phyloP scores from a whole-genome alignment of 2,888 invertebrate genomes.

The Torymus tubicola region DNA sequence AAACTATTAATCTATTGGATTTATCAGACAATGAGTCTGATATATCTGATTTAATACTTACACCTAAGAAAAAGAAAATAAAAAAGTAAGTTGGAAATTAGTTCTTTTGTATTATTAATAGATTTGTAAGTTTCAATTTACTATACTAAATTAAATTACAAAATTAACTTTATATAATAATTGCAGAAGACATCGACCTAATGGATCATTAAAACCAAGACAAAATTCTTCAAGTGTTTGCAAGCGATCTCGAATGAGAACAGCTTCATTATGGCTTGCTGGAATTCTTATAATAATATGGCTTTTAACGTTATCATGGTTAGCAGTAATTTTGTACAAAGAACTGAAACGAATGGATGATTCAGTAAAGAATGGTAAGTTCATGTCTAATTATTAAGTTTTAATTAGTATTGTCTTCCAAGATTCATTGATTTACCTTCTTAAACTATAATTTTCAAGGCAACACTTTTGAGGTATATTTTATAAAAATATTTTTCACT shows the following conservation, averaged over 20 bases:
- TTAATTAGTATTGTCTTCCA: not conserved
- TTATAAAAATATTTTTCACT: too few relatives aligned
- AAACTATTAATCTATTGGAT: slow-evolving; percentile 82
- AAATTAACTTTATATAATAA: not conserved
- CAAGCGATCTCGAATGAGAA: slow-evolving; percentile 64
- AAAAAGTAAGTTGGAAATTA: slow-evolving; percentile 75
- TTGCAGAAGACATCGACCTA: slow-evolving; percentile 66
- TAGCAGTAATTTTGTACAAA: slow-evolving; percentile 72
- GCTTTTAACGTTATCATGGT: slow-evolving; percentile 74
- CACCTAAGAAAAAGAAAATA: slow-evolving; percentile 80
- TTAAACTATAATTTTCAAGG: slow-evolving; percentile 19
- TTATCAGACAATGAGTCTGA: slow-evolving; percentile 81
- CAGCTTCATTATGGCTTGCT: slow-evolving; percentile 69
- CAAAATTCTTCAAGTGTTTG: slow-evolving; percentile 64
- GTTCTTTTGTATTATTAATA: too few relatives aligned
- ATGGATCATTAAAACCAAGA: slow-evolving; percentile 61
- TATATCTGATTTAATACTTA: slow-evolving; percentile 79
- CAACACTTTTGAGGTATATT: not conserved
- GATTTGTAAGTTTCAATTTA: too few relatives aligned
- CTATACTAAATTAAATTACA: too few relatives aligned
- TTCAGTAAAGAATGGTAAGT: slow-evolving; percentile 74
- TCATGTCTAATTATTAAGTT: not conserved
- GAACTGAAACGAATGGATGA: slow-evolving; percentile 74
- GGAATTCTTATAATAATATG: slow-evolving; percentile 71
- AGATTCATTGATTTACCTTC: too few relatives aligned